phyloP scores from a whole-genome alignment of 30 jellyfish, hydroid and myxozoan genomes.

The Chrysaora quinquecirrha region DNA sequence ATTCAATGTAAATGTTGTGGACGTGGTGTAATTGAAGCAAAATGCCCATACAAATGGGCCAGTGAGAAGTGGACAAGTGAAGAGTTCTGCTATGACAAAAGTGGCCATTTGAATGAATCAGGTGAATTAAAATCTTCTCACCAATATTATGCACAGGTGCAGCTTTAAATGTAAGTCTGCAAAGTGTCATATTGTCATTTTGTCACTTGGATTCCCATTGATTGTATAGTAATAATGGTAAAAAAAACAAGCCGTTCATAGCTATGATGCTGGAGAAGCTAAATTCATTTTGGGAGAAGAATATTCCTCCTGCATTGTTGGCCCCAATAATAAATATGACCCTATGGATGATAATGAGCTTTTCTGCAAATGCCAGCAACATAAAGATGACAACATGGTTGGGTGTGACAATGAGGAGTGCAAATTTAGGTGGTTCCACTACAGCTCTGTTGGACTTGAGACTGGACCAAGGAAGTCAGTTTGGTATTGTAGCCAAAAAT shows the following conservation, averaged over 20 bases:
- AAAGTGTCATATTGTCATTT: slow-evolving; percentile 6
- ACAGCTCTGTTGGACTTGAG: slow-evolving; percentile 23
- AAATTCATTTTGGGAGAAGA: slow-evolving; percentile 7
- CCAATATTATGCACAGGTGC: slow-evolving; percentile 15
- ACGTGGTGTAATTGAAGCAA: slow-evolving; percentile 9
- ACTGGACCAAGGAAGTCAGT: slow-evolving; percentile 28
- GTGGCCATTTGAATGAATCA: slow-evolving; percentile 5
- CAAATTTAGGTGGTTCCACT: slow-evolving; percentile 40
- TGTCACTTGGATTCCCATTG: slow-evolving; percentile 12
- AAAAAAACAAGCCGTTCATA: background rate
- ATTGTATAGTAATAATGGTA: background rate
- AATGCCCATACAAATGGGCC: slow-evolving; percentile 28
- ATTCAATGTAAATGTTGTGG: slow-evolving; percentile 11
- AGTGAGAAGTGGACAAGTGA: slow-evolving; percentile 6
- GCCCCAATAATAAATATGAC: slow-evolving; percentile 1
- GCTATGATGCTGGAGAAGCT: slow-evolving; percentile 1
- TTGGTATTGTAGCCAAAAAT: slow-evolving; percentile 35
- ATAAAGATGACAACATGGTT: slow-evolving; percentile 33
- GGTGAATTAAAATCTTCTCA: slow-evolving; percentile 1
- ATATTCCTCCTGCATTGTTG: slow-evolving; percentile 2
- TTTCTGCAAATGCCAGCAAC: slow-evolving; percentile 17
- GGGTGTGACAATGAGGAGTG: slow-evolving; percentile 53
- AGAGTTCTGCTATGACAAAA: slow-evolving; percentile 3
- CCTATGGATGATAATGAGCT: slow-evolving; percentile 12
- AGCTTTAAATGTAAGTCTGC: background rate